These are phyloP conservation scores for Brachionus rotundiformis DNA, from an alignment of 1,140 invertebrate genomes.

Conservation along the genomic window DNA sequence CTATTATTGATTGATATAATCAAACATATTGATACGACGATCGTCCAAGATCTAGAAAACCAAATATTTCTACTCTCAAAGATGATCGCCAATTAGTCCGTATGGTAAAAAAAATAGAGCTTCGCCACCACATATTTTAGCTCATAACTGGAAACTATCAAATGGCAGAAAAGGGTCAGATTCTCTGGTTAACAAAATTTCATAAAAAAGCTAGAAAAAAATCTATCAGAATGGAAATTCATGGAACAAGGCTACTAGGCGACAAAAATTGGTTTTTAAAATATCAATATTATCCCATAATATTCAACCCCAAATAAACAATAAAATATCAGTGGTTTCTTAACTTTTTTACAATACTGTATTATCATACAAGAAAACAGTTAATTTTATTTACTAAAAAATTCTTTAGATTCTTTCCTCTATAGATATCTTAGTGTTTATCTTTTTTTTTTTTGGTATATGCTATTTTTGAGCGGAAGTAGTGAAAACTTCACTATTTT, in stretches of 20 bases:
- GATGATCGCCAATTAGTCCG: background rate
- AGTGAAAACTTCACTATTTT: too few species aligned
- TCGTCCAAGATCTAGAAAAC: background rate
- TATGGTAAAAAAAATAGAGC: background rate
- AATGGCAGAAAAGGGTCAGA: background rate
- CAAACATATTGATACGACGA: background rate
- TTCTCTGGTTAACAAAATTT: background rate
- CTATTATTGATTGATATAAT: background rate
- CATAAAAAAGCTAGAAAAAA: background rate
- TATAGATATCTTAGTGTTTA: too few species aligned
- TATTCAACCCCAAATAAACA: too few species aligned
- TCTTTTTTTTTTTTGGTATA: too few species aligned
- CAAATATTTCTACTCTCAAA: background rate
- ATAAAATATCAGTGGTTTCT: too few species aligned
- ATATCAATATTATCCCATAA: too few species aligned
- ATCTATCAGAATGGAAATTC: background rate
- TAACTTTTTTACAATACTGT: too few species aligned
- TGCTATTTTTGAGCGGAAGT: too few species aligned
- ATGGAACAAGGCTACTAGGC: background rate
- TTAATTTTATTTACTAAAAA: too few species aligned
- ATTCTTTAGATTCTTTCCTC: too few species aligned
- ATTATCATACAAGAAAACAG: too few species aligned
- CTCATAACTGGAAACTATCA: background rate
- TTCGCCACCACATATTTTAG: background rate
- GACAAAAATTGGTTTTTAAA: too few species aligned